Base-by-base conservation (phyloP, 2,888 invertebrate species). In the Andrena trimmerana region DNA sequence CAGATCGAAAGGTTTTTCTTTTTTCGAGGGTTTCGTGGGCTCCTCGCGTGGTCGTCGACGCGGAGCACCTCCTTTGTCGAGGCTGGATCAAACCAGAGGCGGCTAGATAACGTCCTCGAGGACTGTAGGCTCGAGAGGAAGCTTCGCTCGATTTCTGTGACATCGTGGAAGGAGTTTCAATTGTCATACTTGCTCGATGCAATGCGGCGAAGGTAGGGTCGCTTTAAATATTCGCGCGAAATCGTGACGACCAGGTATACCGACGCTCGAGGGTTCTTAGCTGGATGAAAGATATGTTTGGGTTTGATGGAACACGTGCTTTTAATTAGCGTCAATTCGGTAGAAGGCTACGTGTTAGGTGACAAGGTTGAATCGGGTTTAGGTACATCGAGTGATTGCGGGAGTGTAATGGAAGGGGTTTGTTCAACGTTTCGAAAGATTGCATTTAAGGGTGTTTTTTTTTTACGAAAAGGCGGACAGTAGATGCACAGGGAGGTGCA, bases 1-100 rank as follows among this genome's bases (percentile, higher is more conserved):
- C 85, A 88, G 89, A 88, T 86, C 84, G 85, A 76, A 83, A 75
- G 83, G 83, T 81, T 88, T 81, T 81, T 63, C 79, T 4, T 81
- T 80, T 88, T 81, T 80, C 68, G 81, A 88, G 81, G 85, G 88
- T 85, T 86, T 76, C 88, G 78, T 10, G 57, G 62, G 69, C 74
- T 78, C 79, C 50, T 67, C 75, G n/a, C 60, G 69, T 57, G 70
- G 36, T 10, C 70, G 73, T 48, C 7, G 48, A 36, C 70, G 66
- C 59, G 67, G 72, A 54, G 57, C 62, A 68, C 65, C 78, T 73
- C 67, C 48, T 81, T 85, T 68, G 52, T 78, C 60, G 66, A 10
- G 65, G 60, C 27, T 27, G 50, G 57, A 50, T 48, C 72, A 4
- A 10, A 4, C 48, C 16, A 27, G 48, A n/a, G 13, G 42, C 62